Percentiles rank a stretch among this genome's conserved stretches.
These are phyloP conservation scores for Pseudochromis fuscus DNA, from an alignment of 2,797 vertebrate species.

Conservation along the genomic window DNA sequence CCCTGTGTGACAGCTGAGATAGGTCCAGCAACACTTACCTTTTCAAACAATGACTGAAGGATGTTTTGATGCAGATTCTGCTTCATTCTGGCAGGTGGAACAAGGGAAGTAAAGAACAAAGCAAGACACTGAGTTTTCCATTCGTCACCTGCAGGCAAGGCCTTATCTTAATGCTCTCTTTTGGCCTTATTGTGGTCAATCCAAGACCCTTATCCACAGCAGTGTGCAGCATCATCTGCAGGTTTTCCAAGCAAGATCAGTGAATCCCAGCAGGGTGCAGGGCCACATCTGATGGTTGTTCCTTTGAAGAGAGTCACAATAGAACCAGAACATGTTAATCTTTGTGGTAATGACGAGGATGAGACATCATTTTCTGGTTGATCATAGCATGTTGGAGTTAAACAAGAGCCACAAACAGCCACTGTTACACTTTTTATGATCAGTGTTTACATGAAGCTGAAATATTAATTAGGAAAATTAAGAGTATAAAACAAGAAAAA, in stretches of 20 bases:
- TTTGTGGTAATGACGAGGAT: slow-evolving; percentile 61
- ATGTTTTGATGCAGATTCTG: slow-evolving; percentile 51
- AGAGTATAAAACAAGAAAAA: slow-evolving; percentile 13
- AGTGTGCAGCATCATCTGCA: slow-evolving; percentile 31
- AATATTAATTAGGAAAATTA: too few species aligned
- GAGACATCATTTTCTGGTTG: slow-evolving; percentile 52
- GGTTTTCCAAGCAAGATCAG: slow-evolving; percentile 35
- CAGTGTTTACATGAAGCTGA: too few species aligned
- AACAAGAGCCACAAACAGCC: too few species aligned
- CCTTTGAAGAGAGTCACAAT: slow-evolving; percentile 49
- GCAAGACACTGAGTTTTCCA: slow-evolving; percentile 57
- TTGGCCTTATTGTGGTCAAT: slow-evolving; percentile 55
- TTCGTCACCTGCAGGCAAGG: slow-evolving; percentile 68
- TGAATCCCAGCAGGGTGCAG: slow-evolving; percentile 39
- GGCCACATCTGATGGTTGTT: slow-evolving; percentile 38
- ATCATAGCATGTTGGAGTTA: slow-evolving; percentile 26
- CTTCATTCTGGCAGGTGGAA: slow-evolving; percentile 61
- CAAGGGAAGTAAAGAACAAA: slow-evolving; percentile 60
- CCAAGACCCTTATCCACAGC: slow-evolving; percentile 30
- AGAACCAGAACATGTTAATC: slow-evolving; percentile 46
- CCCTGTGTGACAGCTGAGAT: slow-evolving; percentile 59
- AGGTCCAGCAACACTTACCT: slow-evolving; percentile 63
- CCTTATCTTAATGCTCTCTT: slow-evolving; percentile 59
- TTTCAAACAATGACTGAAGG: slow-evolving; percentile 62
- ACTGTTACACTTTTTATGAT: too few species aligned